phyloP scores from a whole-genome alignment of 2,113 vertebrate genomes.

The Nothoprocta perdicaria region DNA sequence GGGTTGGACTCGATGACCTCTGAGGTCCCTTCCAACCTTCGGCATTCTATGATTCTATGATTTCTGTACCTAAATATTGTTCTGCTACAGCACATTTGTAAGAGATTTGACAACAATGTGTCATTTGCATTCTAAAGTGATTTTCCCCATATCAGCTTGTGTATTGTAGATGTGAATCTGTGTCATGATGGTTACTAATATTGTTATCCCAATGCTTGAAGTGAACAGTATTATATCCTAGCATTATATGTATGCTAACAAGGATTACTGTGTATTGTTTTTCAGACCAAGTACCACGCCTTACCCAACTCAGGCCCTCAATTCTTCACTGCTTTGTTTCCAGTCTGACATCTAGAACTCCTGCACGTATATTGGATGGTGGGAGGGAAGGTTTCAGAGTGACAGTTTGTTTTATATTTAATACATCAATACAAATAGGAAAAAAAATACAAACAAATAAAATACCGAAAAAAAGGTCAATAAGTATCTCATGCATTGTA shows the following conservation, averaged over 20 bases:
- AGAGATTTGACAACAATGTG: not conserved
- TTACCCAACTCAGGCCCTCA: conserved; percentile 24
- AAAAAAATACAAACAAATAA: not conserved
- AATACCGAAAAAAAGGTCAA: not conserved
- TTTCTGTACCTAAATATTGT: not conserved
- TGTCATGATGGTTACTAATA: not conserved
- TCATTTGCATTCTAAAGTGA: not conserved
- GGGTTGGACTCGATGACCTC: too few relatives aligned
- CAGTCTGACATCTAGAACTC: not conserved
- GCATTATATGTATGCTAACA: not conserved
- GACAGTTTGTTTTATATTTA: not conserved
- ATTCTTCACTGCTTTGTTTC: conserved; percentile 42
- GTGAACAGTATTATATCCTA: not conserved
- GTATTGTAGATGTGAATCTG: not conserved
- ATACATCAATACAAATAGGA: not conserved
- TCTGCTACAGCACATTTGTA: not conserved
- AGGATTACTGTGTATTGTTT: not conserved
- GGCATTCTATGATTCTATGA: too few relatives aligned
- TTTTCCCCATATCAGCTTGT: not conserved
- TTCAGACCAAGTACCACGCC: not conserved
- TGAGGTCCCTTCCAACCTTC: too few relatives aligned
- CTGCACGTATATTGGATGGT: not conserved
- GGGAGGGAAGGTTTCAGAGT: not conserved
- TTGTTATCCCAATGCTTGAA: not conserved
- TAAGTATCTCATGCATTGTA: not conserved